Conservation (phyloP, 2,888 invertebrate species). For the Achlya flavicornis region DNA sequence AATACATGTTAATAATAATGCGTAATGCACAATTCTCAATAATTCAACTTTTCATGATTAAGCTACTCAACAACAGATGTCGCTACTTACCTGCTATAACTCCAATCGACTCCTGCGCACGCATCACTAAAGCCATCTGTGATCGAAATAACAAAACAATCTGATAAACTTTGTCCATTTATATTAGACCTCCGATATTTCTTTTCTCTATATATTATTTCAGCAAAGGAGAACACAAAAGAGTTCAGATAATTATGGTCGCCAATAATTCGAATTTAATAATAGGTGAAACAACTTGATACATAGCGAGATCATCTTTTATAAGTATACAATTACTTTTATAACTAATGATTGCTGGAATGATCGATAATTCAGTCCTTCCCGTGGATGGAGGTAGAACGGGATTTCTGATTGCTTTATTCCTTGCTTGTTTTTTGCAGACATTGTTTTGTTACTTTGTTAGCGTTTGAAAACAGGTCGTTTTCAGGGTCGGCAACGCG, state of each 20-base stretch:
- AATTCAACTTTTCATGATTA: background rate
- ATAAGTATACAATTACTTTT: slow-evolving; percentile 62
- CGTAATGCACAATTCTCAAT: no score
- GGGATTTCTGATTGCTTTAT: slow-evolving; percentile 24
- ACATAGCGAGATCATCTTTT: slow-evolving; percentile 49
- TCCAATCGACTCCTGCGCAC: slow-evolving; percentile 53
- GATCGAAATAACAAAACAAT: slow-evolving; percentile 19
- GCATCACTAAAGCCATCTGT: slow-evolving; percentile 43
- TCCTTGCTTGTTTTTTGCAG: slow-evolving; percentile 15
- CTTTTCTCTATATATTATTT: slow-evolving; percentile 14
- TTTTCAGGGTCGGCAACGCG: no score
- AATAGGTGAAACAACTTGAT: slow-evolving; percentile 55
- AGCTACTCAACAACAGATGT: slow-evolving; percentile 68
- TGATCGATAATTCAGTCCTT: slow-evolving; percentile 60
- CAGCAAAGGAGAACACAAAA: slow-evolving; percentile 9
- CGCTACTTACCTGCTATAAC: slow-evolving; percentile 42
- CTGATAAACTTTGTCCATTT: slow-evolving; percentile 23
- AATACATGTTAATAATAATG: no score
- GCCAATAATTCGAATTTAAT: slow-evolving; percentile 76
- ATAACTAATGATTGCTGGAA: slow-evolving; percentile 65
- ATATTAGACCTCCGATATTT: slow-evolving; percentile 44
- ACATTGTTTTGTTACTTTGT: background rate
- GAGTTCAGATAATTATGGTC: slow-evolving; percentile 40
- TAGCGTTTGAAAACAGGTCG: background rate
- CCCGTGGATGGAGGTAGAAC: slow-evolving; percentile 31